These are phyloP conservation scores for Tiaroga cobitis DNA, from an alignment of 2,797 vertebrate genomes.

Conservation along the genomic window DNA sequence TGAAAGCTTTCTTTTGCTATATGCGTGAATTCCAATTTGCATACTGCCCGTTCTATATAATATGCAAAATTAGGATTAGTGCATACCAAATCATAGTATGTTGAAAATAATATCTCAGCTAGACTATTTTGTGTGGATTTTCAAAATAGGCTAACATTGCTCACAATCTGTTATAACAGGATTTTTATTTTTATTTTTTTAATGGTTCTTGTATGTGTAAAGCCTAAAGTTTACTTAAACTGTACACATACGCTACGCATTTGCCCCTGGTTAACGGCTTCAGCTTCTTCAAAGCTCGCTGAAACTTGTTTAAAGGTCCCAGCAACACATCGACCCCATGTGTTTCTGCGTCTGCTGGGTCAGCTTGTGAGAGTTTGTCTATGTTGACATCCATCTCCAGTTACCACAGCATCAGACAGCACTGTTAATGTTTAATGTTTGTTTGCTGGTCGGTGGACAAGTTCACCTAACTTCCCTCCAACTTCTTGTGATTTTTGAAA, in stretches of 20 bases:
- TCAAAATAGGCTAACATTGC: neutral
- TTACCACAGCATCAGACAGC: constrained; percentile 64
- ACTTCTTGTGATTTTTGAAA: neutral
- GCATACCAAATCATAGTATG: neutral
- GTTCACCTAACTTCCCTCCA: constrained; percentile 61
- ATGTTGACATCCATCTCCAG: constrained; percentile 59
- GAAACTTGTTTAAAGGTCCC: constrained; percentile 35
- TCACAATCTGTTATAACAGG: neutral
- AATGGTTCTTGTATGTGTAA: neutral
- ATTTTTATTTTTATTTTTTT: too few relatives aligned
- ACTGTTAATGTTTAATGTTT: constrained; percentile 78
- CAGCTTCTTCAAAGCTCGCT: neutral
- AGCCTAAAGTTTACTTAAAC: neutral
- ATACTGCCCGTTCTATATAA: neutral
- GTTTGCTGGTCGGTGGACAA: constrained; percentile 63
- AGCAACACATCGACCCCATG: constrained; percentile 59
- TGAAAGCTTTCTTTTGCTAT: constrained; percentile 58
- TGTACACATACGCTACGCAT: neutral
- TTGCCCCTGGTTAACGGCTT: neutral
- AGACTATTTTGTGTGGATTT: neutral
- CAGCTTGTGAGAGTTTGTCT: constrained; percentile 45
- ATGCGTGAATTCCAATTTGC: neutral
- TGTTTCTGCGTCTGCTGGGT: constrained; percentile 40
- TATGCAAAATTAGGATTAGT: neutral
- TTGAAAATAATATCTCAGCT: neutral